Base-by-base conservation (phyloP, 64 coral and sea anemone genomes). In the Stichodactyla mertensii region DNA sequence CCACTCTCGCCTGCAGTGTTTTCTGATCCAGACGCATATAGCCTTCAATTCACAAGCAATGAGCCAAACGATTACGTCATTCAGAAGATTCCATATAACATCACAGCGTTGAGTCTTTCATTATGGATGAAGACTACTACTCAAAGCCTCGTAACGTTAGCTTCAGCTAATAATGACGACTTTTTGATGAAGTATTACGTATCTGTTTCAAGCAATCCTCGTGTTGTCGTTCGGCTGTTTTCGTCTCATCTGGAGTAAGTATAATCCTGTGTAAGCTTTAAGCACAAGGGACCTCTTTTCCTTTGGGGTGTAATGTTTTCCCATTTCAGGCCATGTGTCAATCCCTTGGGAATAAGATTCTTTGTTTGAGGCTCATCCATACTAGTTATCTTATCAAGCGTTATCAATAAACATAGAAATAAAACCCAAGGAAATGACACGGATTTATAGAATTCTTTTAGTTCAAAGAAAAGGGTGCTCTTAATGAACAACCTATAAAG, bases 51-150 rank as follows among this genome's bases (percentile, higher is more conserved):
- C 36, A 74, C 69, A 10, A 31, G 7, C 27, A 31, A 31, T 74
- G 10, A 12, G 4, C 6, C 24, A 11, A 12, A 11, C 12, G 24
- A 74, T 23, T 23, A 31, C 10, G 79, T 54, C 7, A 13, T 6
- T 16, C 1, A 16, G 6, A 56, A 62, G 18, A 8, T 31, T 31
- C 31, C 78, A 22, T 13, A 77, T 6, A 16, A 16, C 13, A 51
- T 83, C 3, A 16, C 10, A 31, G 24, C 52, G 2, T 61, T 83
- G 7, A 89, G 71, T n/a, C 77, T 79, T 13, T 67, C 87, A 20
- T 19, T 89, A 31, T 89, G 87, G 87, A 64, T 89, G 60, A 83
- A 83, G 28, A 82, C 12, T 18, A 28, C 74, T 27, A 54, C 86
- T 19, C 51, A 22, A 12, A n/a, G 52, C n/a, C 28, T 18, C 7